Percentiles rank a stretch among this genome's conserved stretches.
These are phyloP conservation scores for Rhyacophila brunnea DNA, from an alignment of 1,140 invertebrate genomes.

Conservation along the genomic window DNA sequence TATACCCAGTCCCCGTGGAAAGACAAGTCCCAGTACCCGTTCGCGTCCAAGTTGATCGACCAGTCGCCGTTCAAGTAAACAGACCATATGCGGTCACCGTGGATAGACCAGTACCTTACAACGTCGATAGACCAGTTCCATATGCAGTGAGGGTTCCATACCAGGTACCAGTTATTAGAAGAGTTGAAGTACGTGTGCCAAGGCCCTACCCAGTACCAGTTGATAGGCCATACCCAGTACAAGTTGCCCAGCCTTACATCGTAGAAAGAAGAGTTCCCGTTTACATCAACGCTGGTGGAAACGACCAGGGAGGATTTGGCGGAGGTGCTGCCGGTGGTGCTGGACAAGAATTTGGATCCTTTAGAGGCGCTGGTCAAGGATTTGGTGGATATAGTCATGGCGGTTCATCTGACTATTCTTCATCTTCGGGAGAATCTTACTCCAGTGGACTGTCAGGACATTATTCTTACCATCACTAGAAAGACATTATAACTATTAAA, in stretches of 20 bases:
- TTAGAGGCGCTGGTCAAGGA: constrained; percentile 18
- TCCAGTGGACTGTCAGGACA: too few species aligned
- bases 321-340: not conserved
- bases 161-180: constrained; percentile 45
- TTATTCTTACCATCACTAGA: too few species aligned
- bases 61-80: constrained; percentile 18
- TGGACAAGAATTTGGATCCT: not conserved
- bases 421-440: not conserved
- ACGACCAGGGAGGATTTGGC: not conserved
- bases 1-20: constrained; percentile 34
- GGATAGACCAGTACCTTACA: constrained; percentile 39
- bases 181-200: constrained; percentile 41
- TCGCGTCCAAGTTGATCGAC: constrained; percentile 20
- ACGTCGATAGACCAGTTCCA: constrained; percentile 33
- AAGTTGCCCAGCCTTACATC: constrained; percentile 25
- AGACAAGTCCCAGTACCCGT: constrained; percentile 24
- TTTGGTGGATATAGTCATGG: constrained; percentile 29
- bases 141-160: constrained; percentile 34
- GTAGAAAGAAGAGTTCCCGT: constrained; percentile 36
- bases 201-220: constrained; percentile 41
- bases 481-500: too few species aligned
- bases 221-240: constrained; percentile 45
- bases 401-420: constrained; percentile 11
- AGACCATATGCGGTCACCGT: constrained; percentile 40
- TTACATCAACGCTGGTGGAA: constrained; percentile 14